phyloP scores from a whole-genome alignment of 2,888 invertebrate genomes.

The Seladonia tumulorum region DNA sequence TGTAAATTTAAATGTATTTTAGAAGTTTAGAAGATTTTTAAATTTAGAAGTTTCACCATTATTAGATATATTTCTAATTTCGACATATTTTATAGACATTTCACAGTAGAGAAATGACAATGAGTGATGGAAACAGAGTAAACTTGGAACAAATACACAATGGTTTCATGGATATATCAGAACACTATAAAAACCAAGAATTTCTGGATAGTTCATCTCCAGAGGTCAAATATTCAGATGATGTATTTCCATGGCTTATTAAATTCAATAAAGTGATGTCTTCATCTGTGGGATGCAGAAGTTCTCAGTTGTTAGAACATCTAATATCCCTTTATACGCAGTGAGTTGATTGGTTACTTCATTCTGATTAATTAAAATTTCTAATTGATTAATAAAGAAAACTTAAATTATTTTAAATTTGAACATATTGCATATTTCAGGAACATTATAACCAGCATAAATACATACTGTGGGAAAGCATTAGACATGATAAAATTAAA shows the following conservation, averaged over 20 bases:
- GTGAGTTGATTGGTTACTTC: conserved; percentile 65
- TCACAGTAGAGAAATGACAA: conserved; percentile 24
- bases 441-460: conserved; percentile 77
- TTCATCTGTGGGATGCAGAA: conserved; percentile 72
- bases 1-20: background rate
- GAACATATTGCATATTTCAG: conserved; percentile 67
- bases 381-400: background rate
- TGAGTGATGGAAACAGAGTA: conserved; percentile 37
- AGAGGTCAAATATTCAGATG: conserved; percentile 43
- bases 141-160: conserved; percentile 18
- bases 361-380: background rate
- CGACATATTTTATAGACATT: conserved; percentile 31
- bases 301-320: conserved; percentile 67
- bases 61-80: background rate
- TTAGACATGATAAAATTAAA: conserved; percentile 78
- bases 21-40: too few relatives aligned
- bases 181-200: conserved; percentile 28
- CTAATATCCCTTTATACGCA: conserved; percentile 73
- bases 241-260: conserved; percentile 73
- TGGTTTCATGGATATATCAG: conserved; percentile 5
- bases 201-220: conserved; percentile 24
- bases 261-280: conserved; percentile 71
- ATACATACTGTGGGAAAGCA: conserved; percentile 73
- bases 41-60: background rate
- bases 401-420: background rate